Evolutionary conservation across 2,888 invertebrate species (phyloP), one percentile per base, ranked within the genome.

Genomic region (Cryptus viduatorius): DNA sequence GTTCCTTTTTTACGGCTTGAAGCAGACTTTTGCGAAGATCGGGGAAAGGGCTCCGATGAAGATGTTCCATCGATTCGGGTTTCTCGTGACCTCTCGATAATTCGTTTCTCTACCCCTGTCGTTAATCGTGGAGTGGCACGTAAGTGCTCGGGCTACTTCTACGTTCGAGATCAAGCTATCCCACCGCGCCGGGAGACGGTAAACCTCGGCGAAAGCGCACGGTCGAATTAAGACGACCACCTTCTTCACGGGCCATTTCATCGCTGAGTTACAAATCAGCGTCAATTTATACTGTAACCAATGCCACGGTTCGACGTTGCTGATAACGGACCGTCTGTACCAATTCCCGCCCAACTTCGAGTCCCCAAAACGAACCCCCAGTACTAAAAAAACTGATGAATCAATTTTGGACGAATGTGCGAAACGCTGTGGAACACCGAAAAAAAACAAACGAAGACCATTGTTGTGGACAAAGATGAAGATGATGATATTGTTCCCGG

Each of bases 71-170:
- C 19, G 19, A 56, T 56, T 19, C 16, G 37, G 31, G 29, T 14
- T 61, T n/a, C 37, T 5, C 4, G 65, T 16, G 65, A 44, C 42
- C 42, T 65, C 42, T 44, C 42, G 16, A 65, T 42, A 65, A 65
- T 44, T 65, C 42, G 42, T 65, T 42, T 65, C 19, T 8, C 65
- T n/a, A 29, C 42, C 1, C 65, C 42, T 3, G 42, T 65, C 16
- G 42, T 65, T 42, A 42, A 42, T 65, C 65, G 65, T 65, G 4
- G 42, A 19, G 24, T 42, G 37, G 12, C 65, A 65, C 65, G 42
- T 65, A 42, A 65, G 16, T 65, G 42, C 42, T 42, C 42, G 31
- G n/a, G 31, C 61, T 29, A 61, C 42, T 3, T 2, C 42, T 44
- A 10, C 65, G 16, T 3, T 65, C 65, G 19, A 44, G 19, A 72